Percentiles rank a stretch among this genome's conserved stretches.
phyloP scores from a whole-genome alignment of 2,113 vertebrate species.

The Eudyptes chrysolophus region DNA sequence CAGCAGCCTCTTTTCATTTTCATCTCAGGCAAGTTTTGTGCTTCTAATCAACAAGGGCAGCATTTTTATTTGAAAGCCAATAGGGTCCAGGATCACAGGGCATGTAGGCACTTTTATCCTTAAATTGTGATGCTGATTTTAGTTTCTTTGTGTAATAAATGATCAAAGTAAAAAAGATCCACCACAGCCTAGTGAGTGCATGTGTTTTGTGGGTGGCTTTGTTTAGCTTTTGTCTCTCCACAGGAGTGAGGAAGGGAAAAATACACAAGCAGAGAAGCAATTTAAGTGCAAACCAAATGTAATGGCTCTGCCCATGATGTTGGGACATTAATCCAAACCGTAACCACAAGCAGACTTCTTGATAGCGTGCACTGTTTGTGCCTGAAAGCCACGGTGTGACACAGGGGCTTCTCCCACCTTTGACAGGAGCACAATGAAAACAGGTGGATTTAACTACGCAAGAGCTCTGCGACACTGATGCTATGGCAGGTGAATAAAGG shows the following conservation, averaged over 20 bases:
- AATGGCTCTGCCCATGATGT: background rate
- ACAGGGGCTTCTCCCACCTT: background rate
- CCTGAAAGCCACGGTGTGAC: background rate
- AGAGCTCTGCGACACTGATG: background rate
- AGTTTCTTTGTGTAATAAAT: constrained; percentile 29
- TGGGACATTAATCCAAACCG: background rate
- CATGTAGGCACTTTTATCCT: background rate
- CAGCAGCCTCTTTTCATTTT: background rate
- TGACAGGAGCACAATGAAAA: background rate
- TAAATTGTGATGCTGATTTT: constrained; percentile 21
- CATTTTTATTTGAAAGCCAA: constrained; percentile 6
- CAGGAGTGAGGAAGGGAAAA: background rate
- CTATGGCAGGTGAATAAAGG: background rate
- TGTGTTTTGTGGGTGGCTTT: constrained; percentile 47
- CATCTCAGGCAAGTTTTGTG: background rate
- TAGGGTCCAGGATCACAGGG: background rate
- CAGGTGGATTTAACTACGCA: background rate
- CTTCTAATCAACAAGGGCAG: background rate
- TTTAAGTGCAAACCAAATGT: constrained; percentile 25
- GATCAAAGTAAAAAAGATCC: constrained; percentile 38
- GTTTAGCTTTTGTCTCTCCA: constrained; percentile 42
- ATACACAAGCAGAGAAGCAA: background rate
- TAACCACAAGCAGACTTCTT: background rate
- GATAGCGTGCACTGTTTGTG: background rate
- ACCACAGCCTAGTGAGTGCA: background rate